phyloP scores from a whole-genome alignment of 2,113 vertebrate genomes.

The Bubalus kerabau region DNA sequence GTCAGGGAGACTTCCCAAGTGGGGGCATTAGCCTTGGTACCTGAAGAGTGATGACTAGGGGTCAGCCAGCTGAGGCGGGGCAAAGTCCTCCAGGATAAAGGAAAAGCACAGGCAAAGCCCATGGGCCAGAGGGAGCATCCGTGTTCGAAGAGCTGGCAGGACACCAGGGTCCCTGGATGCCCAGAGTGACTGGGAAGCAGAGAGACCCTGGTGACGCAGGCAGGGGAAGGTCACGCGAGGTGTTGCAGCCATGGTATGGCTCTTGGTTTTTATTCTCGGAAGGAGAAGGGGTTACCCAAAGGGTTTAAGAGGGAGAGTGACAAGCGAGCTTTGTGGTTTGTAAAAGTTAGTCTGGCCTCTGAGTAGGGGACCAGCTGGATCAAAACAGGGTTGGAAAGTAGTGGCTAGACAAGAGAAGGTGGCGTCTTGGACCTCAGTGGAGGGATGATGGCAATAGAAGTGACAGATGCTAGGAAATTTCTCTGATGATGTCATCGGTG shows the following conservation, averaged over 20 bases:
- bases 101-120: neutral
- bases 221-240: rapidly evolving
- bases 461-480: neutral
- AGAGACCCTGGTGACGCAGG: neutral
- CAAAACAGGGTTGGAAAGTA: neutral
- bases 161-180: neutral
- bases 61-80: neutral
- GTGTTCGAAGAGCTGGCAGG: neutral
- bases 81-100: neutral
- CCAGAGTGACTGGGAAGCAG: no score
- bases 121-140: neutral
- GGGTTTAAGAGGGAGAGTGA: neutral
- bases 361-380: neutral
- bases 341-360: neutral
- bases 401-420: neutral
- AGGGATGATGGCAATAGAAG: neutral
- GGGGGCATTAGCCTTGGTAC: neutral
- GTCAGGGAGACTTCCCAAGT: neutral
- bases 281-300: neutral
- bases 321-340: neutral
- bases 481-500: neutral
- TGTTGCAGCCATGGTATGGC: rapidly evolving
- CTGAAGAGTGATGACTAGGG: neutral
- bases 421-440: rapidly evolving
- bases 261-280: neutral